Base-by-base conservation (phyloP, 2,113 vertebrate genomes). In the Ursus arctos region DNA sequence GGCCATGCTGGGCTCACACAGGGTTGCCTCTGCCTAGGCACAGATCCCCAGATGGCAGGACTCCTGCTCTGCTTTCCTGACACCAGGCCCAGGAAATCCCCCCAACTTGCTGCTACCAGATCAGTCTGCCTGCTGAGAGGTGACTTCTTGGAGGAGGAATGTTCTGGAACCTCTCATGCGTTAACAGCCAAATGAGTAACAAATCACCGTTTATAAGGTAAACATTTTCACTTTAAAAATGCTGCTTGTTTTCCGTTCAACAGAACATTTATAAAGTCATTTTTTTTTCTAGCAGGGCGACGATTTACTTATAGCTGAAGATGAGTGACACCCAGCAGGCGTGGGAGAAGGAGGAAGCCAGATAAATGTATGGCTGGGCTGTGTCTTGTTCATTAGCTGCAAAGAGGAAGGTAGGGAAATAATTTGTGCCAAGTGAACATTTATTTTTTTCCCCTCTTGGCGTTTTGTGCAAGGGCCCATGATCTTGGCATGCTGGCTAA, bases 101-200 rank as follows among this genome's bases (percentile, higher is more conserved):
- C 13, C 26, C 28, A 12, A 0, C 21, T 33, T 0, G 0, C n/a
- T 24, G 33, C 53, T 1, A 1, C 51, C 57, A 9, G 31, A 2
- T n/a, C 76, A 5, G 24, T 11, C 61, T 71, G 53, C 1, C 21
- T 10, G 19, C 61, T 2, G 26, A 71, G 53, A 31, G 22, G 24
- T 40, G 36, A 5, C 53, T 59, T 24, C 18, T 77, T 40, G 26
- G 2, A 31, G 69, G 53, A 72, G 31, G 72, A 82, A 43, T 5
- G 74, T 61, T 59, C 90, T 61, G 69, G 28, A 79, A 28, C 15
- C n/a, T 82, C 43, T 83, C 89, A 31, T 0, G 1, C 24, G 22
- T 40, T 93, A 57, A 31, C 40, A 69, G 36, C 51, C 43, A 28
- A n/a, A 71, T 82, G 51, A 92, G 40, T 55, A 69, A 82, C 49